Evolutionary conservation across 2,113 vertebrate genomes (phyloP).

Genomic region (Cariama cristata): DNA sequence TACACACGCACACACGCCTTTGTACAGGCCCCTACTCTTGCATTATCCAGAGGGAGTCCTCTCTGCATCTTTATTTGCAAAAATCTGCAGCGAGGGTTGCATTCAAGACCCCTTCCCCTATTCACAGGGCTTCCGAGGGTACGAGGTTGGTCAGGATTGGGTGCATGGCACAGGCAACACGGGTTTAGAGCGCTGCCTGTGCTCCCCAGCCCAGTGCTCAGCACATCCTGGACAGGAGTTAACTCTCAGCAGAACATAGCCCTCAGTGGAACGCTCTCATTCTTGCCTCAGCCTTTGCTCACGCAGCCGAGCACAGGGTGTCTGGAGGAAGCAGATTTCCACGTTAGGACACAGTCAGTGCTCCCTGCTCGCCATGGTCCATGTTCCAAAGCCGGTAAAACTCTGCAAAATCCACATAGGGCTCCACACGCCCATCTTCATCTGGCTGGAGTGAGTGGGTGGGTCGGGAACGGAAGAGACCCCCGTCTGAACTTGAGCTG

Average conservation of each 20-base stretch:
- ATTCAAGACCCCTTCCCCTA: not conserved
- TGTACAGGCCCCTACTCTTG: not conserved
- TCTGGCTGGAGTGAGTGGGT: constrained; percentile 91
- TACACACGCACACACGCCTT: not conserved
- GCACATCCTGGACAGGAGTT: not conserved
- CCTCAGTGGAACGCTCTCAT: not conserved
- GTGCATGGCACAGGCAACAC: not conserved
- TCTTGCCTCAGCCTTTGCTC: not conserved
- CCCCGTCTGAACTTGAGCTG: constrained; percentile 92
- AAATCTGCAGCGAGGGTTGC: not conserved
- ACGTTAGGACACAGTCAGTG: constrained; percentile 55
- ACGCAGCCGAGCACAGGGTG: fast-evolving
- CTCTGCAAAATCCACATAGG: constrained; percentile 96
- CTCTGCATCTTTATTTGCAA: not conserved
- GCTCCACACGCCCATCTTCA: constrained; percentile 92
- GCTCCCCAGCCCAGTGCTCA: not conserved
- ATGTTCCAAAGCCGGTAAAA: constrained; percentile 94
- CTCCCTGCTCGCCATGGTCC: constrained; percentile 86
- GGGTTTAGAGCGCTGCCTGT: not conserved
- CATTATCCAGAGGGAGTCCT: not conserved
- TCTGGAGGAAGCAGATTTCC: not conserved
- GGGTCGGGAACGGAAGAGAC: constrained; percentile 92
- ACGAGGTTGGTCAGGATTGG: not conserved
- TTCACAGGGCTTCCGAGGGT: not conserved
- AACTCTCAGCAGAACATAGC: not conserved